A percentile compares a stretch with the other conserved stretches of the same genome.
These are phyloP conservation scores for Tetrapedia diversipes DNA, from an alignment of 2,888 invertebrate genomes.

Conservation along the genomic window DNA sequence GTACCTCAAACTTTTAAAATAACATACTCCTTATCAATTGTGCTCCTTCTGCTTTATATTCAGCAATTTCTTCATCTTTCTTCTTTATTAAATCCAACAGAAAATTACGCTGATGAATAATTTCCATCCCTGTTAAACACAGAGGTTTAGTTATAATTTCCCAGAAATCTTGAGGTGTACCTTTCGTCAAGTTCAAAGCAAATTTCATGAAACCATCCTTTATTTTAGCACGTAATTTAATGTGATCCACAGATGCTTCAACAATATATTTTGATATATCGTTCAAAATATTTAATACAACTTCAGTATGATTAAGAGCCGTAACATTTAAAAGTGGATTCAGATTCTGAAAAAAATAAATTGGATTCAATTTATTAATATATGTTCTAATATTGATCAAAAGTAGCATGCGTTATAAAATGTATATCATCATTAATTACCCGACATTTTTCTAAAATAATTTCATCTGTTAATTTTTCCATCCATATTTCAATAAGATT, in stretches of 20 bases:
- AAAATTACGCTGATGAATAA: conserved; percentile 67
- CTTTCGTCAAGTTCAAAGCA: conserved; percentile 69
- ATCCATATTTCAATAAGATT: conserved; percentile 68
- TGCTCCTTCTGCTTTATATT: conserved; percentile 77
- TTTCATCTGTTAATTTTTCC: conserved; percentile 64
- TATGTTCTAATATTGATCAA: not conserved
- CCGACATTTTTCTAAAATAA: conserved; percentile 67
- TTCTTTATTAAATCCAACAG: conserved; percentile 73
- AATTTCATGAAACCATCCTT: conserved; percentile 74
- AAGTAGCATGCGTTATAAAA: not conserved
- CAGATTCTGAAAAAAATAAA: conserved; percentile 65
- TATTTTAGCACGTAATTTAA: conserved; percentile 69
- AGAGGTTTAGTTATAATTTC: conserved; percentile 73
- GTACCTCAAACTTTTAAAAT: not conserved
- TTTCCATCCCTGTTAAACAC: conserved; percentile 68
- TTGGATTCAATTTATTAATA: not conserved
- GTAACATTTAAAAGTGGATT: conserved; percentile 74
- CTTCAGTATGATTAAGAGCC: conserved; percentile 63
- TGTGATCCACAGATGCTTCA: conserved; percentile 58
- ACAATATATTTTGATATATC: conserved; percentile 69
- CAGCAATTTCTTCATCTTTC: conserved; percentile 79
- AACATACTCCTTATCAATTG: conserved; percentile 75
- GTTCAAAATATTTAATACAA: conserved; percentile 68
- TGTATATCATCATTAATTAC: conserved; percentile 54
- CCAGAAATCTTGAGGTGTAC: conserved; percentile 69